phyloP scores from a whole-genome alignment of 2,797 vertebrate genomes.

The Okamejei kenojei region DNA sequence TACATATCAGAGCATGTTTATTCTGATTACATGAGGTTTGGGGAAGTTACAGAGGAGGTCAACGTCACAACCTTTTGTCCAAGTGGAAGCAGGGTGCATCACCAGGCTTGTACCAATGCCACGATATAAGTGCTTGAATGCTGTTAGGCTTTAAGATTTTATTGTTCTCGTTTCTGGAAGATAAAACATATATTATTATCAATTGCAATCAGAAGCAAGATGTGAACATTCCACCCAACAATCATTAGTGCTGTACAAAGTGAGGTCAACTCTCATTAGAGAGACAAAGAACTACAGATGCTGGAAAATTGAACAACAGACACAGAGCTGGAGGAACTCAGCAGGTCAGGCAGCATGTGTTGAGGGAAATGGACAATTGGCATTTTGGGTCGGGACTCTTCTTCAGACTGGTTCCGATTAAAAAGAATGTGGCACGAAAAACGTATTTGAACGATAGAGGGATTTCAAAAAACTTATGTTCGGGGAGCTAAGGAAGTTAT shows the following conservation, averaged over 20 bases:
- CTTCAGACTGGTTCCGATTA: no score
- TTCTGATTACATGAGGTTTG: neutral
- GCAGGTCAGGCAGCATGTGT: no score
- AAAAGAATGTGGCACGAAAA: neutral
- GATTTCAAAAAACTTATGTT: neutral
- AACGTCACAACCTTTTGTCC: neutral
- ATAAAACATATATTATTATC: neutral
- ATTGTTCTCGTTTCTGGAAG: neutral
- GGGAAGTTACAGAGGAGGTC: neutral
- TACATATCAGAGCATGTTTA: neutral
- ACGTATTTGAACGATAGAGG: neutral
- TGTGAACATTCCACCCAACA: no score
- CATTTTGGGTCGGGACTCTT: no score
- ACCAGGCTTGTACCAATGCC: neutral
- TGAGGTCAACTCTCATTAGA: neutral
- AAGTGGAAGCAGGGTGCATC: neutral
- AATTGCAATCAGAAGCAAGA: neutral
- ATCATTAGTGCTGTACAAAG: neutral
- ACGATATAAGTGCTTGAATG: neutral
- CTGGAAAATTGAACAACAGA: no score
- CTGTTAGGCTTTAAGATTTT: no score
- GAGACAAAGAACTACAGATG: neutral
- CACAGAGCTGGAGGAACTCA: no score
- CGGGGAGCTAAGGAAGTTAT: no score
- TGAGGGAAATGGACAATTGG: no score